Evolutionary conservation across 2,797 vertebrate species (phyloP).

Genomic region (Diceros bicornis): DNA sequence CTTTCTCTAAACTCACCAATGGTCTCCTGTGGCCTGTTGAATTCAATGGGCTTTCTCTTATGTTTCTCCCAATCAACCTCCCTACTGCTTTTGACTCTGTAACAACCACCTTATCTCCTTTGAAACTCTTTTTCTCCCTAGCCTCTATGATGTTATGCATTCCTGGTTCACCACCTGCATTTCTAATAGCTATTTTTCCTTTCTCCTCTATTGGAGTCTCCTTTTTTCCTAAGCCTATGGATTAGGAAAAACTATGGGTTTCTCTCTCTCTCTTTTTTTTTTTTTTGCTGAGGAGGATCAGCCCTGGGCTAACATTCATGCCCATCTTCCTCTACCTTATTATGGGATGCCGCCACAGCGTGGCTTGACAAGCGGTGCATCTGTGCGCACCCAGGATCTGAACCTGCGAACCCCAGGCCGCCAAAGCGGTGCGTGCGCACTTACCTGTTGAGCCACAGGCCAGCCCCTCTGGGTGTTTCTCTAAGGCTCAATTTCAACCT

Average conservation of each 20-base stretch:
- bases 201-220: neutral
- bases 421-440: no score
- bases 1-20: neutral
- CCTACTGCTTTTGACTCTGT: neutral
- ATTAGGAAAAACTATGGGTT: neutral
- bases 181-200: neutral
- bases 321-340: no score
- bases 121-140: neutral
- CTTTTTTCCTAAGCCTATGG: neutral
- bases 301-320: no score
- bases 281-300: no score
- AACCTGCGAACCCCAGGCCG: no score
- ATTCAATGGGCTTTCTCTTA: conserved; percentile 15
- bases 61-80: neutral
- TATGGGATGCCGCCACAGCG: no score
- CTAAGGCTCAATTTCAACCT: neutral
- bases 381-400: no score
- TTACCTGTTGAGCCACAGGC: no score
- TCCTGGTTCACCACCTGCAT: neutral
- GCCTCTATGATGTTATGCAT: neutral
- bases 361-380: no score
- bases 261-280: no score
- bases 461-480: no score
- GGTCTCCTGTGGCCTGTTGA: neutral
- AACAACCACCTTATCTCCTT: neutral